Evolutionary conservation across 1,140 invertebrate genomes (phyloP).

Genomic region (Mya arenaria): DNA sequence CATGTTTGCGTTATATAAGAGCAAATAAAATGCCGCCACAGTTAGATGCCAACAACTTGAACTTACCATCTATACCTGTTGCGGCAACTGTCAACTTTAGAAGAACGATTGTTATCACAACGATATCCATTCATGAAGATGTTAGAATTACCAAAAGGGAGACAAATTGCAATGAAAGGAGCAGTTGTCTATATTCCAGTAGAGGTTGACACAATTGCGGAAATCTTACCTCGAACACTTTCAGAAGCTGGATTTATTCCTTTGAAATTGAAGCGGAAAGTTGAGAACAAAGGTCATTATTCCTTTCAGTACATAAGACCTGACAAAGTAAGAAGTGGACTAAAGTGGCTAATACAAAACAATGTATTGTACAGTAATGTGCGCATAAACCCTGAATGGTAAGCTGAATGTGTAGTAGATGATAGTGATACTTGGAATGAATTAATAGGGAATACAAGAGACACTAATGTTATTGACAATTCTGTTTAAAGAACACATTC

Average conservation of each 20-base stretch:
- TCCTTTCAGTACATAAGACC: constrained; percentile 52
- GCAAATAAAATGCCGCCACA: constrained; percentile 47
- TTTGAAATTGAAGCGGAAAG: constrained; percentile 51
- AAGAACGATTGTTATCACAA: constrained; percentile 38
- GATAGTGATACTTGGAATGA: constrained; percentile 36
- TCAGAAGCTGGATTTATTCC: constrained; percentile 34
- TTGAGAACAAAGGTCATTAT: constrained; percentile 52
- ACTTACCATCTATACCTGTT: constrained; percentile 36
- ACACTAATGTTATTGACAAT: too few relatives aligned
- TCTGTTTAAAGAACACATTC: not conserved
- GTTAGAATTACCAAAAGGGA: constrained; percentile 41
- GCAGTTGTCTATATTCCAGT: constrained; percentile 51
- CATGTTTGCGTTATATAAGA: constrained; percentile 43
- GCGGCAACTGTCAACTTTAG: constrained; percentile 19
- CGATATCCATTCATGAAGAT: constrained; percentile 50
- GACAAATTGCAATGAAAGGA: constrained; percentile 50
- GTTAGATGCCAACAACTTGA: constrained; percentile 38
- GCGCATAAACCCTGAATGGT: constrained; percentile 14
- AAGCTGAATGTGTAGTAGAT: constrained; percentile 26
- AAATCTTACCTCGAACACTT: constrained; percentile 37
- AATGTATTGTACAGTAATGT: constrained; percentile 42
- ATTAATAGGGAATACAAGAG: constrained; percentile 19
- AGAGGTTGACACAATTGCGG: constrained; percentile 22
- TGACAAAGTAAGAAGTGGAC: constrained; percentile 14
- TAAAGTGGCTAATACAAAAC: constrained; percentile 39